These are phyloP conservation scores for Melanotus villosus DNA, from an alignment of 2,888 invertebrate genomes.

Conservation along the genomic window DNA sequence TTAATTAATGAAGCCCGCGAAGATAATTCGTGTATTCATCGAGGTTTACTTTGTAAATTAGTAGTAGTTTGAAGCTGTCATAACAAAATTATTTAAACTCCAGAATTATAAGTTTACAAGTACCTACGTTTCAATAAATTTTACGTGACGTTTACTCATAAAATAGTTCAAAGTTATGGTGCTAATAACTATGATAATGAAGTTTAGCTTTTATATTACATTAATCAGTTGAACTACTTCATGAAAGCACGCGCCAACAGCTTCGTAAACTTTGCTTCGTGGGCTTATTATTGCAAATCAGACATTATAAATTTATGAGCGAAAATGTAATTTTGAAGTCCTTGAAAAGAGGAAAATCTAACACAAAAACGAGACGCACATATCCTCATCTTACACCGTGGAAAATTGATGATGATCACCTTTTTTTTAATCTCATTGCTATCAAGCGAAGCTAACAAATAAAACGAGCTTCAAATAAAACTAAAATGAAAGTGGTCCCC, in stretches of 20 bases:
- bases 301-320: constrained; percentile 7
- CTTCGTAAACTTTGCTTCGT: background rate
- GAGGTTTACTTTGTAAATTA: background rate
- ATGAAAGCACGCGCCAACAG: background rate
- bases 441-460: background rate
- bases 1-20: too few species aligned
- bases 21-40: too few species aligned
- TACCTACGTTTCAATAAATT: background rate
- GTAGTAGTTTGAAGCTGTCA: too few species aligned
- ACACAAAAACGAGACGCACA: constrained; percentile 5
- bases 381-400: background rate
- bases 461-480: background rate
- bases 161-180: background rate
- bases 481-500: too few species aligned
- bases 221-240: background rate
- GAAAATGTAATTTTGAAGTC: constrained; percentile 5
- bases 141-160: background rate
- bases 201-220: background rate
- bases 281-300: constrained; percentile 14
- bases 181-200: too few species aligned
- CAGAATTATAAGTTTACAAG: background rate
- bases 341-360: background rate
- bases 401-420: background rate
- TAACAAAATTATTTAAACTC: background rate
- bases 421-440: background rate